phyloP scores from a whole-genome alignment of 2,797 vertebrate genomes.

The Thamnophis elegans region DNA sequence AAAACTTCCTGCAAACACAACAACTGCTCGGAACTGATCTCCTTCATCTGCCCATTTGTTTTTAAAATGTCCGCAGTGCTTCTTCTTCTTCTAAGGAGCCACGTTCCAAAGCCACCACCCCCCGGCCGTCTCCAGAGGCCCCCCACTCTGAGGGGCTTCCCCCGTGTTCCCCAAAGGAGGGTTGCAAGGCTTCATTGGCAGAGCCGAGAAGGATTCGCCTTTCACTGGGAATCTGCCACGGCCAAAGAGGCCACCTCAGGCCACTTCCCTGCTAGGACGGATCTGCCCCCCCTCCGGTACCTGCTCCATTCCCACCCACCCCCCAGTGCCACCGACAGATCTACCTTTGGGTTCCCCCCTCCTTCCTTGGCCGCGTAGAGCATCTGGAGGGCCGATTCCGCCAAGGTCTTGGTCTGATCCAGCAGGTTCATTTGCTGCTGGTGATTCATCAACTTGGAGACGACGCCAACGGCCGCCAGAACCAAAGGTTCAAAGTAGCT shows the following conservation, averaged over 20 bases:
- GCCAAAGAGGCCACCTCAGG: neutral
- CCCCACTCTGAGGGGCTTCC: neutral
- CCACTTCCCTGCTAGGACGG: neutral
- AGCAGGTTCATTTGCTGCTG: constrained; percentile 97
- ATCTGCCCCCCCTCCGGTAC: neutral
- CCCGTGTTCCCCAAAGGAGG: neutral
- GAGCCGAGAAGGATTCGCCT: neutral
- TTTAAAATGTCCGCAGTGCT: neutral
- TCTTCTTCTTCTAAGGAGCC: neutral
- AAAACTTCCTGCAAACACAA: neutral
- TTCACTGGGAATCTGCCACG: neutral
- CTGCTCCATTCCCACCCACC: too few relatives aligned
- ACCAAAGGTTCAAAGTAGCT: constrained; percentile 96
- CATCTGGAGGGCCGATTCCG: constrained; percentile 96
- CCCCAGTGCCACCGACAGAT: neutral
- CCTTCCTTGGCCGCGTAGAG: constrained; percentile 97
- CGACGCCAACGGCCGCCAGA: constrained; percentile 88
- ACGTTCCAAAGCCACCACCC: neutral
- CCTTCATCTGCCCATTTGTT: neutral
- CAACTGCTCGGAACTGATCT: neutral
- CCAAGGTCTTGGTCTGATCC: constrained; percentile 96
- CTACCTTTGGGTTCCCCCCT: constrained; percentile 95
- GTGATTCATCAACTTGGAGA: constrained; percentile 91
- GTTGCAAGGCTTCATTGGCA: neutral
- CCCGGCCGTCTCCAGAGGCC: too few relatives aligned